Conservation (phyloP, 2,888 invertebrate species). For the Andrena flavipes region DNA sequence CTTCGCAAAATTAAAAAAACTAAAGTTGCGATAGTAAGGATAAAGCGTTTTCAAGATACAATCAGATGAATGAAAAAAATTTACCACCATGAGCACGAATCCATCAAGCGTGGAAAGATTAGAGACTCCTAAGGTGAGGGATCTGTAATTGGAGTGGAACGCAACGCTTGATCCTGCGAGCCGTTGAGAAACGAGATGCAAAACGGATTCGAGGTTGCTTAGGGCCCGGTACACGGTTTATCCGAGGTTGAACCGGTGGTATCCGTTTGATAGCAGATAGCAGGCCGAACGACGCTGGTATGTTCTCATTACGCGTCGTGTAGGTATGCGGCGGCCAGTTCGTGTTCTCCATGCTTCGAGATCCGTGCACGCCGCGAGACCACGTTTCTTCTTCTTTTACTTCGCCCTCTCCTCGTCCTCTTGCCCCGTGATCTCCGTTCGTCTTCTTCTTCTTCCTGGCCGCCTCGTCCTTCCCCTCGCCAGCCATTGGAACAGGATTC, state of each 20-base stretch:
- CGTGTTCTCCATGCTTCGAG: constrained; percentile 73
- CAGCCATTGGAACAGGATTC: constrained; percentile 30
- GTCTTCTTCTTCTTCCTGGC: constrained; percentile 42
- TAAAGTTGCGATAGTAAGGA: no score
- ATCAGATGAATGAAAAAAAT: neutral
- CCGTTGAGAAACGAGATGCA: constrained; percentile 1
- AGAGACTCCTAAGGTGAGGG: neutral
- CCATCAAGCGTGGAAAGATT: neutral
- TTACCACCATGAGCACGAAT: neutral
- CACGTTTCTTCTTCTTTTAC: constrained; percentile 48
- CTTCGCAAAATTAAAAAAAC: no score
- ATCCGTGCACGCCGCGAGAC: constrained; percentile 59
- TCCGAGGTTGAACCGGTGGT: constrained; percentile 74
- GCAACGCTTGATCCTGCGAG: neutral
- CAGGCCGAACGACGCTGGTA: constrained; percentile 81
- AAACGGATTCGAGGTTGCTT: constrained; percentile 55
- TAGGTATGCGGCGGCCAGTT: constrained; percentile 81
- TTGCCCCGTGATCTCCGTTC: constrained; percentile 24
- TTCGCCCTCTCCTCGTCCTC: constrained; percentile 29
- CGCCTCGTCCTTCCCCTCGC: constrained; percentile 26
- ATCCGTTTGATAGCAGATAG: constrained; percentile 82
- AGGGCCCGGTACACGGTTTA: constrained; percentile 66
- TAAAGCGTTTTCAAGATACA: no score
- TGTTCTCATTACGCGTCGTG: constrained; percentile 85
- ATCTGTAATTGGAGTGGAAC: neutral